These are phyloP conservation scores for Marmota flaviventris DNA, from an alignment of 2,113 vertebrate genomes.

Conservation along the genomic window DNA sequence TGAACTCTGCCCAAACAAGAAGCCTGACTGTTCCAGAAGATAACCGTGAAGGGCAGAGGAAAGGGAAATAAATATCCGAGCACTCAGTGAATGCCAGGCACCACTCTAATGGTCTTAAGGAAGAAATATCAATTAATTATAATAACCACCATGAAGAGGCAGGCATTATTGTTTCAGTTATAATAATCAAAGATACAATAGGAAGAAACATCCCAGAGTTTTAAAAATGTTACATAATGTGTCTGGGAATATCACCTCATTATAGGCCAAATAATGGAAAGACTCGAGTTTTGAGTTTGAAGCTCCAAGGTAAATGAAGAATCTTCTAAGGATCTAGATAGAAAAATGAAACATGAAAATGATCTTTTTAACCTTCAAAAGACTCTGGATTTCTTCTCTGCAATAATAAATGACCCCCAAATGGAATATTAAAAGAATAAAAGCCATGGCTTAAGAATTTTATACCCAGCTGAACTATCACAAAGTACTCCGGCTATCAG, in stretches of 20 bases:
- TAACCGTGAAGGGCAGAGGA: neutral
- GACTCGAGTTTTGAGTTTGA: neutral
- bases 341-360: neutral
- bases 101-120: neutral
- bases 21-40: neutral
- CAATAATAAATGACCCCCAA: neutral
- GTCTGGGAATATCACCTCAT: neutral
- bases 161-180: neutral
- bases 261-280: neutral
- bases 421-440: slow-evolving; percentile 11
- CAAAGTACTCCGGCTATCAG: neutral
- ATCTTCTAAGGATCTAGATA: neutral
- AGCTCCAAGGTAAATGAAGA: neutral
- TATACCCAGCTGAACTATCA: slow-evolving; percentile 74
- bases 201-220: neutral
- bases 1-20: neutral
- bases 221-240: neutral
- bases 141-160: neutral
- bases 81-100: neutral
- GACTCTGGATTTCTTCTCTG: neutral
- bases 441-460: slow-evolving; percentile 43
- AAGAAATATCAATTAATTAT: slow-evolving; percentile 25
- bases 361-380: neutral
- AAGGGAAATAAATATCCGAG: neutral
- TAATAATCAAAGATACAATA: neutral